phyloP scores from a whole-genome alignment of 2,888 invertebrate genomes.

The Cenopis cana region DNA sequence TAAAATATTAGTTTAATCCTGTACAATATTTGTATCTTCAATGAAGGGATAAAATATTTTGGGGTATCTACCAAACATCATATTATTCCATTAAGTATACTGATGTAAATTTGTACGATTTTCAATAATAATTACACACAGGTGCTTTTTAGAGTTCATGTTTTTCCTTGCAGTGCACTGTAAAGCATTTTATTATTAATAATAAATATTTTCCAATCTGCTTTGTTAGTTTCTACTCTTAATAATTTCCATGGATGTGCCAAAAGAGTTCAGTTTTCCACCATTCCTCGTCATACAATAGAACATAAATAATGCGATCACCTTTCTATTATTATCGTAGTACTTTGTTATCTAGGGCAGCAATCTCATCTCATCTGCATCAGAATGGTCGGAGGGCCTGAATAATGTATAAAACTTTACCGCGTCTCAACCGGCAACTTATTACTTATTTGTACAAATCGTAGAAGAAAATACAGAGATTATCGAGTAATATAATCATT shows the following conservation, averaged over 20 bases:
- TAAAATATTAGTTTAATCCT: no score
- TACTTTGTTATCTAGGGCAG: slow-evolving; percentile 29
- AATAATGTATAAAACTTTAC: slow-evolving; percentile 33
- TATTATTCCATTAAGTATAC: no score
- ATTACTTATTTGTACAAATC: slow-evolving; percentile 26
- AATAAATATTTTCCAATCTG: no score
- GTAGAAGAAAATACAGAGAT: slow-evolving; percentile 15
- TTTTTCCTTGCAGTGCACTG: no score
- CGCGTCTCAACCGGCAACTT: slow-evolving; percentile 15
- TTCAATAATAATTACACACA: no score
- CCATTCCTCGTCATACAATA: slow-evolving; percentile 9
- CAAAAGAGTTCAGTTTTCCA: neutral
- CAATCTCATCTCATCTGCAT: slow-evolving; percentile 41
- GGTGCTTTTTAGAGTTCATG: no score
- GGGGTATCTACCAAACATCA: no score
- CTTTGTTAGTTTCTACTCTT: no score
- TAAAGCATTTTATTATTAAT: no score
- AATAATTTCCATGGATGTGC: neutral
- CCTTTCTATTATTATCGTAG: slow-evolving; percentile 29
- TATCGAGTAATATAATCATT: neutral
- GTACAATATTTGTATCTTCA: no score
- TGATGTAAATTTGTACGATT: no score
- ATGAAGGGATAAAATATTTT: no score
- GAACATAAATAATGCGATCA: slow-evolving; percentile 29
- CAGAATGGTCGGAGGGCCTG: slow-evolving; percentile 40